A percentile compares a stretch with the other conserved stretches of the same genome.
These are phyloP conservation scores for Struthidea cinerea DNA, from an alignment of 2,113 vertebrate species.

Conservation along the genomic window DNA sequence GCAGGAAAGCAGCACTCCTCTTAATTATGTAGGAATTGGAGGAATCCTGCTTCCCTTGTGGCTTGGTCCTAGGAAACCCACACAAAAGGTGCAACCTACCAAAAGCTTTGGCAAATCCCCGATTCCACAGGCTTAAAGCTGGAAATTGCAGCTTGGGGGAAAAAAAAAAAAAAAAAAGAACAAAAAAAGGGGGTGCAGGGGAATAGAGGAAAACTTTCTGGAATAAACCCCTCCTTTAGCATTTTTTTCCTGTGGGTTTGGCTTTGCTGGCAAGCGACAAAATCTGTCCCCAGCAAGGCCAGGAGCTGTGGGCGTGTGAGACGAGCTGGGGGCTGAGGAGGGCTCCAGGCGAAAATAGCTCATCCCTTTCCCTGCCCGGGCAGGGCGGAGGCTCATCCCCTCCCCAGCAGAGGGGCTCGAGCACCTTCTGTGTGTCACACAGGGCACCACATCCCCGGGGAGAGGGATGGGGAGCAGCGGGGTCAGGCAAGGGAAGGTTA, in stretches of 20 bases:
- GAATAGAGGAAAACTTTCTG: not conserved
- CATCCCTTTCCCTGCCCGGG: not conserved
- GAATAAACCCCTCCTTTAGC: not conserved
- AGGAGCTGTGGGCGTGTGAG: not conserved
- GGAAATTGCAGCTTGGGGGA: not conserved
- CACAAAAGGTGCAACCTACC: not conserved
- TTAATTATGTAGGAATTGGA: not conserved
- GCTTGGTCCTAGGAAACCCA: not conserved
- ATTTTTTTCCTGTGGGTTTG: not conserved
- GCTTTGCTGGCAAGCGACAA: not conserved
- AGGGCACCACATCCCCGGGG: accelerated
- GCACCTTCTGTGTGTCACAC: accelerated
- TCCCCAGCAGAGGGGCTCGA: not conserved
- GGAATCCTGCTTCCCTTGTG: not conserved
- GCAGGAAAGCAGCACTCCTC: not conserved
- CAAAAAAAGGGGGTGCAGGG: not conserved
- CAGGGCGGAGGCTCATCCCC: not conserved
- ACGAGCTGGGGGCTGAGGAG: not conserved
- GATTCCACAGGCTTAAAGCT: not conserved
- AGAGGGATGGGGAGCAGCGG: not conserved
- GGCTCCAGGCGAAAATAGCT: accelerated
- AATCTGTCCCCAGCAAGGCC: not conserved
- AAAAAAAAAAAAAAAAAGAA: not conserved
- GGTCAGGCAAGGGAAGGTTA: not conserved
- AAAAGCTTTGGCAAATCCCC: not conserved